Evolutionary conservation across 2,888 invertebrate genomes (phyloP).

Genomic region (Tetrapedia diversipes): DNA sequence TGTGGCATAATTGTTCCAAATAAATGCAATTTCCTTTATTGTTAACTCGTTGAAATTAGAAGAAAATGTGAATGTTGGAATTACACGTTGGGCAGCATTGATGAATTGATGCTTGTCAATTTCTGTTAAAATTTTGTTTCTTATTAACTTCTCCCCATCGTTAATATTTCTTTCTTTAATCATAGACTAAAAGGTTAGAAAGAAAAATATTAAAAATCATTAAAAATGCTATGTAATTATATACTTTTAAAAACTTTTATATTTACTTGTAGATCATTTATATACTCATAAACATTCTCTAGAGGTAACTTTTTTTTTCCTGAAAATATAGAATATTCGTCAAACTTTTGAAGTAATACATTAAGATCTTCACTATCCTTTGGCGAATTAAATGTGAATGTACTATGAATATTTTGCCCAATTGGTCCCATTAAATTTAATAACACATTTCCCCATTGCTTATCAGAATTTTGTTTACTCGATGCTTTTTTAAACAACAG

Average conservation of each 20-base stretch:
- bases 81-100: background rate
- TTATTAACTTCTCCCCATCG: conserved; percentile 13
- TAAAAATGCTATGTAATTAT: background rate
- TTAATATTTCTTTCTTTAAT: background rate
- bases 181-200: conserved; percentile 15
- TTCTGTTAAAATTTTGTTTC: conserved; percentile 25
- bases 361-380: conserved; percentile 11
- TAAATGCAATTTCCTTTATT: conserved; percentile 31
- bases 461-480: background rate
- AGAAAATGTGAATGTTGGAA: conserved; percentile 33
- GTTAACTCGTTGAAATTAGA: conserved; percentile 21
- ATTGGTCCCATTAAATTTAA: conserved; percentile 57
- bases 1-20: conserved; percentile 4
- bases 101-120: conserved; percentile 15
- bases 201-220: background rate
- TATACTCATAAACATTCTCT: conserved; percentile 34
- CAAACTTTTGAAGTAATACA: conserved; percentile 40
- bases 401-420: conserved; percentile 28
- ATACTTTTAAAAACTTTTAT: background rate
- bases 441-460: conserved; percentile 24
- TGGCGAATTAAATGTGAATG: conserved; percentile 17
- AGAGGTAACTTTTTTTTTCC: conserved; percentile 4
- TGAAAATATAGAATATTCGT: conserved; percentile 26
- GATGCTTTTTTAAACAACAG: background rate
- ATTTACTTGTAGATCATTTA: conserved; percentile 37